Percentiles rank a stretch among this genome's conserved stretches.
Conservation (phyloP, 30 jellyfish, hydroid and myxozoan species). For the Turritopsis rubra region DNA sequence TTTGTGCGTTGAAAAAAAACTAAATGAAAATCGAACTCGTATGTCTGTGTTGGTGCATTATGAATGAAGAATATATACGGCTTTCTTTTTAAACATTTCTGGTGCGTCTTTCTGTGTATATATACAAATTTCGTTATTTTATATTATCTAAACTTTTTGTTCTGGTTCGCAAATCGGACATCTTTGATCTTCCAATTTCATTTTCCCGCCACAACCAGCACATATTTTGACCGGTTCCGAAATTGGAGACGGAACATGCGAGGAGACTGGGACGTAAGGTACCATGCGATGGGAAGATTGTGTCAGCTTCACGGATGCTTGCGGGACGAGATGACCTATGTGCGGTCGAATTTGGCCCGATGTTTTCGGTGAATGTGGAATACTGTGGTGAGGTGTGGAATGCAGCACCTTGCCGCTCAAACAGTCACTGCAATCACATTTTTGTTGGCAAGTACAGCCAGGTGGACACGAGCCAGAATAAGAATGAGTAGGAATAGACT, state of each 20-base stretch:
- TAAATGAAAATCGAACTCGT: background rate
- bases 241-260: constrained; percentile 88
- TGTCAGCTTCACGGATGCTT: constrained; percentile 46
- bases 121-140: background rate
- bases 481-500: constrained; percentile 45
- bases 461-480: constrained; percentile 87
- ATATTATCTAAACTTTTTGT: constrained; percentile 21
- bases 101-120: constrained; percentile 2
- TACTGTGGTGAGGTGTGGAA: background rate
- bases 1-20: background rate
- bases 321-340: constrained; percentile 35
- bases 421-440: constrained; percentile 92
- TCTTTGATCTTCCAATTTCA: constrained; percentile 95
- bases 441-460: constrained; percentile 91
- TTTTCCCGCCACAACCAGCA: constrained; percentile 98
- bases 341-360: constrained; percentile 17
- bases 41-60: background rate
- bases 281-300: constrained; percentile 73
- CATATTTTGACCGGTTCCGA: constrained; percentile 95
- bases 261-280: constrained; percentile 94
- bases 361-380: constrained; percentile 27
- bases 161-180: constrained; percentile 99
- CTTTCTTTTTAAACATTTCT: background rate
- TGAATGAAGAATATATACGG: background rate
- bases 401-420: constrained; percentile 12